A percentile compares a stretch with the other conserved stretches of the same genome.
These are phyloP conservation scores for Asarcornis scutulata DNA, from an alignment of 2,113 vertebrate genomes.

Conservation along the genomic window DNA sequence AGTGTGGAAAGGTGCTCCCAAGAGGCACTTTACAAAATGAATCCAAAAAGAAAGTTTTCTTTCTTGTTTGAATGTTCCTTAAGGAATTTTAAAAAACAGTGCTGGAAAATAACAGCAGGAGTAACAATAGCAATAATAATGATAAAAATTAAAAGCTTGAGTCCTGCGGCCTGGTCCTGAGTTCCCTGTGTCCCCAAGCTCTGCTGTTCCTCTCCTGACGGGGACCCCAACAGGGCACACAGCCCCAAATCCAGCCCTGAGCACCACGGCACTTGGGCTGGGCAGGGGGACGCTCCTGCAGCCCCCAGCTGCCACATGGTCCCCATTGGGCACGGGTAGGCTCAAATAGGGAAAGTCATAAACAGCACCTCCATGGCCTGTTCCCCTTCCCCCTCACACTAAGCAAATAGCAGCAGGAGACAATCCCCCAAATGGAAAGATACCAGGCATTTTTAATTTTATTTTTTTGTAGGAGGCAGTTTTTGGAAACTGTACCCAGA, in stretches of 20 bases:
- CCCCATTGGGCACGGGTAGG: background rate
- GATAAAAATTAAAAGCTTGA: background rate
- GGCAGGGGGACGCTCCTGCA: background rate
- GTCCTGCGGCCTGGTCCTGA: background rate
- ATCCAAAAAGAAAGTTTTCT: background rate
- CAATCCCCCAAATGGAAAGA: background rate
- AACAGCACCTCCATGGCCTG: background rate
- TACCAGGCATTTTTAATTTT: accelerated
- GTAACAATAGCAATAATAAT: background rate
- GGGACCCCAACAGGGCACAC: background rate
- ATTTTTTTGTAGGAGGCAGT: background rate
- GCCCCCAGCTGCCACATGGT: background rate
- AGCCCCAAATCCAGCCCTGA: background rate
- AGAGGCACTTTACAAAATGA: background rate
- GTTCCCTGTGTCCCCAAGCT: accelerated
- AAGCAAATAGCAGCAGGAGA: background rate
- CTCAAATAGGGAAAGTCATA: background rate
- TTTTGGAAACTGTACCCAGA: background rate
- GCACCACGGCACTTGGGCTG: accelerated
- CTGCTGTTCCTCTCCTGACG: background rate
- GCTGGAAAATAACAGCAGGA: background rate
- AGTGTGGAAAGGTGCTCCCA: background rate
- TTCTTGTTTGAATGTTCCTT: background rate
- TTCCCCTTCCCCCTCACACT: accelerated
- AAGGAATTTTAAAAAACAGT: background rate